These are phyloP conservation scores for Haemorhous mexicanus DNA, from an alignment of 2,113 vertebrate genomes.

Conservation along the genomic window DNA sequence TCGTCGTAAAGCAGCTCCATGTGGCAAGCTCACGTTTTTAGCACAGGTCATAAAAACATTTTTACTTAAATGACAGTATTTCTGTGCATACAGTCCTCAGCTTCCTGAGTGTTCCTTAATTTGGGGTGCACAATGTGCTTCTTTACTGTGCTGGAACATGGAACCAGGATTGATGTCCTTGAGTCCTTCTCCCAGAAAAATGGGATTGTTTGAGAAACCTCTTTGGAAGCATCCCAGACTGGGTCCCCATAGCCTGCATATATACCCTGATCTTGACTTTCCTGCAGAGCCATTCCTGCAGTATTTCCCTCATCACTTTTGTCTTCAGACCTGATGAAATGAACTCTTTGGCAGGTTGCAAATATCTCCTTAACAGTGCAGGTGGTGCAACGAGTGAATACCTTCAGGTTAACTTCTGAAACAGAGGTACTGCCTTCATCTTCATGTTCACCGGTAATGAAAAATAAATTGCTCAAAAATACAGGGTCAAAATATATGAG, in stretches of 20 bases:
- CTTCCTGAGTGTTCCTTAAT: neutral
- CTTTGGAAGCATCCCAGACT: neutral
- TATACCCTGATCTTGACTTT: neutral
- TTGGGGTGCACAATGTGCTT: neutral
- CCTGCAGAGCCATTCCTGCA: neutral
- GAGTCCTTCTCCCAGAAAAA: neutral
- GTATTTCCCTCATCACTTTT: neutral
- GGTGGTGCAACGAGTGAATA: slow-evolving; percentile 21
- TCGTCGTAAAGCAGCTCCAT: fast-evolving
- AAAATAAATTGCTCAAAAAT: neutral
- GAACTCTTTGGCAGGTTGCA: slow-evolving; percentile 17
- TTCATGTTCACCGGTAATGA: neutral
- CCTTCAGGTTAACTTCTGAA: slow-evolving; percentile 26
- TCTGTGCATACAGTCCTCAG: neutral
- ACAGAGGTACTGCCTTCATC: slow-evolving; percentile 7
- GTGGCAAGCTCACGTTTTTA: neutral
- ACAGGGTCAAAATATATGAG: neutral
- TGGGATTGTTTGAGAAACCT: neutral
- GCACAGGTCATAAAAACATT: neutral
- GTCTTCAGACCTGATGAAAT: neutral
- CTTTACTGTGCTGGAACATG: neutral
- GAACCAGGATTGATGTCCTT: neutral
- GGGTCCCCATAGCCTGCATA: neutral
- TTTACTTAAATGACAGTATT: neutral
- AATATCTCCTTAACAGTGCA: slow-evolving; percentile 22